phyloP scores from a whole-genome alignment of 1,140 invertebrate genomes.

The Chironomus striatipennis region DNA sequence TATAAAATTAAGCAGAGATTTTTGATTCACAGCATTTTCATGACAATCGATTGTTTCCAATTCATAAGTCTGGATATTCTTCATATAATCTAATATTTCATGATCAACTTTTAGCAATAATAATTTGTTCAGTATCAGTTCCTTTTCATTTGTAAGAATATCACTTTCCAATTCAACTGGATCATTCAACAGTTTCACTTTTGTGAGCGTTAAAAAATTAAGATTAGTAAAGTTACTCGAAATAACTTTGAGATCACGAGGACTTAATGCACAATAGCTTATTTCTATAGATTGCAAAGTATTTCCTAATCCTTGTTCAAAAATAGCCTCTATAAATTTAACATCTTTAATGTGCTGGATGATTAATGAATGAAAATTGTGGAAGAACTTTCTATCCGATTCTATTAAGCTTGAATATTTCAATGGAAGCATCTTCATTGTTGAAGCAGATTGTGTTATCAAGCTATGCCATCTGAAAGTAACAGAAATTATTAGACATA shows the following conservation, averaged over 20 bases:
- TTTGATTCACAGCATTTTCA: background rate
- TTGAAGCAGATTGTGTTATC: background rate
- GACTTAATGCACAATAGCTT: background rate
- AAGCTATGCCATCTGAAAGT: background rate
- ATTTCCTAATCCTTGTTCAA: background rate
- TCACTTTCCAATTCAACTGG: background rate
- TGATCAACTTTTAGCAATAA: background rate
- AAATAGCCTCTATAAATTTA: background rate
- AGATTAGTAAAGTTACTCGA: background rate
- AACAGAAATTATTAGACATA: background rate
- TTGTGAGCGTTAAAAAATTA: background rate
- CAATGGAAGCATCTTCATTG: background rate
- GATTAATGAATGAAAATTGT: background rate
- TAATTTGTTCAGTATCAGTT: background rate
- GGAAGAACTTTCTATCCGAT: background rate
- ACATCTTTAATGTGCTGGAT: background rate
- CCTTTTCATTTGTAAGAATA: background rate
- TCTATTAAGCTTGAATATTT: background rate
- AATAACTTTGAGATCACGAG: background rate
- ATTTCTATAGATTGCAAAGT: background rate
- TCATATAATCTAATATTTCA: background rate
- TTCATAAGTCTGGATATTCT: background rate
- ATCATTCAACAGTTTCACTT: background rate
- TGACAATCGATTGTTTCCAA: background rate
- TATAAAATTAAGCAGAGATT: background rate